Percentiles rank a stretch among this genome's conserved stretches.
phyloP scores from a whole-genome alignment of 2,113 vertebrate genomes.

The Apteryx owenii region DNA sequence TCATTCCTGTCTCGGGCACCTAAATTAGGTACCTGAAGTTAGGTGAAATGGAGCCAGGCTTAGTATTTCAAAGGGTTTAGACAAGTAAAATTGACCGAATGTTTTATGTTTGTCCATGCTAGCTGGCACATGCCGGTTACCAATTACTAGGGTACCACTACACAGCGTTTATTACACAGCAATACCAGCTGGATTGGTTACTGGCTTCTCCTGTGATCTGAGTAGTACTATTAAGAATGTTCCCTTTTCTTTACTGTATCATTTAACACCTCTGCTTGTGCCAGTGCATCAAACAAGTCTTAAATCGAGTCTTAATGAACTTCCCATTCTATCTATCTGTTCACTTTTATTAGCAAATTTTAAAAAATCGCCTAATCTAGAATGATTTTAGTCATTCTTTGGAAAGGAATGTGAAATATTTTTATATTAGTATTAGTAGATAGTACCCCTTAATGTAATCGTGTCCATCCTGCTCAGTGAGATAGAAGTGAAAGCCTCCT shows the following conservation, averaged over 20 bases:
- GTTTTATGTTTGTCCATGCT: accelerated
- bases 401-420: neutral
- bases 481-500: neutral
- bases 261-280: neutral
- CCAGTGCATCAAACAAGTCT: neutral
- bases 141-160: neutral
- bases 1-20: neutral
- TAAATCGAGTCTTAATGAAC: neutral
- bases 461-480: neutral
- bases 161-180: neutral
- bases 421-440: neutral
- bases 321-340: too few relatives aligned
- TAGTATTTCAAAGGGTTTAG: neutral
- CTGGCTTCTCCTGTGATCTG: neutral
- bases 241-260: neutral
- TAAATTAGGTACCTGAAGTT: neutral
- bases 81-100: neutral
- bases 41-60: neutral
- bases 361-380: neutral
- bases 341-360: neutral
- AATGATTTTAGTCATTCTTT: neutral
- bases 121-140: neutral
- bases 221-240: neutral
- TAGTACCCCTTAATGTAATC: neutral
- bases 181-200: neutral